Percentiles rank a stretch among this genome's conserved stretches.
Conservation (phyloP, 2,888 invertebrate species). For the Dromius quadrimaculatus region DNA sequence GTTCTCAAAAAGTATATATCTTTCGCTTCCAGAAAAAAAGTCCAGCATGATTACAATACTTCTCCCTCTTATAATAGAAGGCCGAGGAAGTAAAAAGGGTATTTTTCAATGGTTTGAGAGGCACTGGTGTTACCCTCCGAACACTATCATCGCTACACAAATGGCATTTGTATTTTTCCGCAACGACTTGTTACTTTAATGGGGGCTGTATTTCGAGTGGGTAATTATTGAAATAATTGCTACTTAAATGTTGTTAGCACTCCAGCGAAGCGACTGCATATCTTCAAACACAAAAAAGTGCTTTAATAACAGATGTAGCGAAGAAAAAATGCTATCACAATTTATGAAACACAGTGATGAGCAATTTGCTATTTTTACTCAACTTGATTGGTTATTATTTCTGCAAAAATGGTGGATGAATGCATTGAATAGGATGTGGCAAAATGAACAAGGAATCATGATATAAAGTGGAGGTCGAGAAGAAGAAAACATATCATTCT, state of each 20-base stretch:
- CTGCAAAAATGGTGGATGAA: too few species aligned
- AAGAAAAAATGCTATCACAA: not conserved
- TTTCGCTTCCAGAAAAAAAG: not conserved
- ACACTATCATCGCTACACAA: not conserved
- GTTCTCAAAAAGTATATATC: not conserved
- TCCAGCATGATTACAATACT: not conserved
- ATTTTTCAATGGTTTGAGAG: not conserved
- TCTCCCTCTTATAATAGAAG: not conserved
- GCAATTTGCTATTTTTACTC: not conserved
- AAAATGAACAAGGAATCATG: too few species aligned
- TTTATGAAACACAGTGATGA: not conserved
- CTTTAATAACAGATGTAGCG: constrained; percentile 1
- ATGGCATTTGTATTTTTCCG: not conserved
- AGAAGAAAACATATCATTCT: too few species aligned
- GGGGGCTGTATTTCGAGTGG: constrained; percentile 7
- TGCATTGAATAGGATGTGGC: too few species aligned
- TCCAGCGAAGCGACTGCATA: not conserved
- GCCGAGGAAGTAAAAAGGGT: not conserved
- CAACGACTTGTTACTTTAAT: constrained; percentile 12
- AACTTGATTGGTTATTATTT: constrained; percentile 1
- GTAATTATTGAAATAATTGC: constrained; percentile 29
- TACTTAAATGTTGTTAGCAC: constrained; percentile 28
- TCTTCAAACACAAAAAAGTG: not conserved
- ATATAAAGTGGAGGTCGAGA: too few species aligned
- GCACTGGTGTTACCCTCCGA: not conserved